Evolutionary conservation across 2,797 vertebrate species (phyloP).

Genomic region (Halcyon leucocephala): DNA sequence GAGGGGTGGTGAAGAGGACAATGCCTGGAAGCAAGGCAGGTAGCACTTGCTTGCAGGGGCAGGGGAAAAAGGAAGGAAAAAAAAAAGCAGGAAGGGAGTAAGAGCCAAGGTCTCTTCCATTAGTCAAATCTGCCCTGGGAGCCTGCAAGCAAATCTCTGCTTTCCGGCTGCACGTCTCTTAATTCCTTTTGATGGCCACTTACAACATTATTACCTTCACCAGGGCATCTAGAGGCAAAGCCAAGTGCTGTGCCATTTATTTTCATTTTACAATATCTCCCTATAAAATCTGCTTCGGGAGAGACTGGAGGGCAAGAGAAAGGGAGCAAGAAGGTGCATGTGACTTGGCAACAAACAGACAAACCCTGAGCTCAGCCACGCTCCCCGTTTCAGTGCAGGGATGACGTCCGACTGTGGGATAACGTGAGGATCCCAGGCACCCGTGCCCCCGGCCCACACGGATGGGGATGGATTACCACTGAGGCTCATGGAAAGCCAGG

Average conservation of each 20-base stretch:
- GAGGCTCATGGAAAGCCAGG: rapidly evolving
- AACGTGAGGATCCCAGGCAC: rapidly evolving
- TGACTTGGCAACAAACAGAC: not conserved
- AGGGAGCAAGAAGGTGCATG: not conserved
- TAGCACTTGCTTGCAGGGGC: not conserved
- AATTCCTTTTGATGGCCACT: conserved; percentile 76
- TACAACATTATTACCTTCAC: conserved; percentile 73
- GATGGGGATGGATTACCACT: not conserved
- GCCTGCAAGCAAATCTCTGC: conserved; percentile 67
- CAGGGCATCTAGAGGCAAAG: conserved; percentile 67
- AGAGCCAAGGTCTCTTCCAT: conserved; percentile 63
- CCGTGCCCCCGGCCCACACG: rapidly evolving
- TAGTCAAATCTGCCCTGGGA: conserved; percentile 65
- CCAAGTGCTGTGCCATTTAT: conserved; percentile 44
- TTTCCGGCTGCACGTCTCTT: conserved; percentile 69
- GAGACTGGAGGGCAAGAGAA: not conserved
- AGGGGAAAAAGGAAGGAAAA: too few species aligned
- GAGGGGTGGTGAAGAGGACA: not conserved
- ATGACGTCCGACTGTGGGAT: rapidly evolving
- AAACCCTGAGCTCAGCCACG: rapidly evolving
- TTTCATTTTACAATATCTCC: conserved; percentile 48
- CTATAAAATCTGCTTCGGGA: conserved; percentile 29
- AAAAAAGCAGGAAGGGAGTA: conserved; percentile 10
- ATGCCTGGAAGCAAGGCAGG: not conserved
- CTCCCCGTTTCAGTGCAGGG: not conserved